These are phyloP conservation scores for Megalops cyprinoides DNA, from an alignment of 2,797 vertebrate genomes.

Conservation along the genomic window DNA sequence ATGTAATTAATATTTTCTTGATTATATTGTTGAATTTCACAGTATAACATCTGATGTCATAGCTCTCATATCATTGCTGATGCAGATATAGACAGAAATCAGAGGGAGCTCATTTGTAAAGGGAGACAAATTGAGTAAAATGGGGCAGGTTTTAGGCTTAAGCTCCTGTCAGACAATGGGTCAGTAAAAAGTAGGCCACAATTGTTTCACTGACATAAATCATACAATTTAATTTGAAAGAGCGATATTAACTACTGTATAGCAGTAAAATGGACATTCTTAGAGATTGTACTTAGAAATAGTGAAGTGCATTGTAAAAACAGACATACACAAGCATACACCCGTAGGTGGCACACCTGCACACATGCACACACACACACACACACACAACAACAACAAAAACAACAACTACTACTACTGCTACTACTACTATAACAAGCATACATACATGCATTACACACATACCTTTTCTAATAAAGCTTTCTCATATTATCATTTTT, in stretches of 20 bases:
- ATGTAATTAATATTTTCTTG: not conserved
- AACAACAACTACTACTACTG: not conserved
- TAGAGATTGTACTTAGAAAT: not conserved
- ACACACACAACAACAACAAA: conserved; percentile 24
- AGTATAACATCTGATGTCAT: too few relatives aligned
- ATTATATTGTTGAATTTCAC: not conserved
- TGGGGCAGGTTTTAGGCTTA: not conserved
- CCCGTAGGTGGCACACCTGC: too few relatives aligned
- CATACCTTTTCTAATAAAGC: not conserved
- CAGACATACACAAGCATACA: not conserved
- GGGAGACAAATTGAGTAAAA: not conserved
- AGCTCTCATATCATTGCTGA: too few relatives aligned
- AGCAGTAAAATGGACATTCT: not conserved
- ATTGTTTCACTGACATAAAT: not conserved
- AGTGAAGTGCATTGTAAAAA: not conserved
- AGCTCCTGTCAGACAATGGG: not conserved
- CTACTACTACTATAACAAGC: not conserved
- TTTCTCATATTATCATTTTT: too few relatives aligned
- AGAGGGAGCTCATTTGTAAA: too few relatives aligned
- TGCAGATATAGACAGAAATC: too few relatives aligned
- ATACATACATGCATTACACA: not conserved
- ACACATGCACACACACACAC: not conserved
- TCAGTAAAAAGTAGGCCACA: not conserved
- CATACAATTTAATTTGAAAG: not conserved
- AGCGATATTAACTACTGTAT: not conserved